Evolutionary conservation across 2,888 invertebrate species (phyloP).

Genomic region (Crossocerus cetratus): DNA sequence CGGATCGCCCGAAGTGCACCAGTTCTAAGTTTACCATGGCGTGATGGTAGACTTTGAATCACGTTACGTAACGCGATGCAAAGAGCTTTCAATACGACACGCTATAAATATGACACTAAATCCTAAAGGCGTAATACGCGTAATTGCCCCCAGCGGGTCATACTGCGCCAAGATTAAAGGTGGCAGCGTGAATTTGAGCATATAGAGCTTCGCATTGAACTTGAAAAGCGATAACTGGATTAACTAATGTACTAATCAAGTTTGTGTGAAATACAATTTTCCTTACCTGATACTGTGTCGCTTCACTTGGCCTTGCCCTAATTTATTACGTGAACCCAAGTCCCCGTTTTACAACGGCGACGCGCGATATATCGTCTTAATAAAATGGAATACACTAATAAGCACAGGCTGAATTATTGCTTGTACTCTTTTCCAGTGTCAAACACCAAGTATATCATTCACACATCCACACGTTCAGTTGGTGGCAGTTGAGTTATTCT

Average conservation of each 20-base stretch:
- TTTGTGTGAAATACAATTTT: conserved; percentile 41
- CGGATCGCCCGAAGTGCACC: conserved; percentile 25
- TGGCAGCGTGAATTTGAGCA: background rate
- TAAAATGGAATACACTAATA: background rate
- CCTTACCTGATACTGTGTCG: conserved; percentile 2
- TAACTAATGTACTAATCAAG: conserved; percentile 25
- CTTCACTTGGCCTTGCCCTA: conserved; percentile 17
- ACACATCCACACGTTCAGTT: background rate
- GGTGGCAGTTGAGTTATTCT: background rate
- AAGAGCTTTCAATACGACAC: conserved; percentile 35
- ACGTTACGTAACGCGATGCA: conserved; percentile 26
- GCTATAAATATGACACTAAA: conserved; percentile 33
- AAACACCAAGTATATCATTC: conserved; percentile 31
- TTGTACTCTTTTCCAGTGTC: background rate
- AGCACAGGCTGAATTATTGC: background rate
- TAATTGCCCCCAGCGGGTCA: conserved; percentile 6
- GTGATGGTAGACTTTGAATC: conserved; percentile 15
- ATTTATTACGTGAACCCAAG: background rate
- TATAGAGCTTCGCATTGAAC: conserved; percentile 24
- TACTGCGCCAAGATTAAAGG: conserved; percentile 7
- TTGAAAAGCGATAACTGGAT: conserved; percentile 23
- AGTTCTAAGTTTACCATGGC: conserved; percentile 31
- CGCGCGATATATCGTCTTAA: background rate
- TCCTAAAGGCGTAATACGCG: conserved; percentile 16
- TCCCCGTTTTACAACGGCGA: background rate